phyloP scores from a whole-genome alignment of 2,113 vertebrate species.

The Chloropsis hardwickii region DNA sequence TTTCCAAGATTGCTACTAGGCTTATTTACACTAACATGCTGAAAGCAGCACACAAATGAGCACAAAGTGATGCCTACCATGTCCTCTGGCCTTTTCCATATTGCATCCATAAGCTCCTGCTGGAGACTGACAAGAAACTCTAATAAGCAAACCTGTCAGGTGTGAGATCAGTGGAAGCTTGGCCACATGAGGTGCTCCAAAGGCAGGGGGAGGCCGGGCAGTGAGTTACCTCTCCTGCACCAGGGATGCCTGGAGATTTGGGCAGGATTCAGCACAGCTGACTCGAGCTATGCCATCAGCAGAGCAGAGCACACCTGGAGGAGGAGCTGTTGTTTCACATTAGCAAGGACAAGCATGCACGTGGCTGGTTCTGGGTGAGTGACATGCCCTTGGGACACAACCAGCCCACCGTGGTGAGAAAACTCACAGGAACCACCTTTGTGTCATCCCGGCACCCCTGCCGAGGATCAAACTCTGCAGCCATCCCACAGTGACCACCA shows the following conservation, averaged over 20 bases:
- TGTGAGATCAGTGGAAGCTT: rapidly evolving
- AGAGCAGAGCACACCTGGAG: background rate
- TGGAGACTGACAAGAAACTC: background rate
- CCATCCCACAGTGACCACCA: background rate
- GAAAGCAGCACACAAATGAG: background rate
- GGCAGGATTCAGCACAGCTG: background rate
- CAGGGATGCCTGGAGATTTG: background rate
- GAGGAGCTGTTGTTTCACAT: background rate
- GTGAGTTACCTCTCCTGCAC: background rate
- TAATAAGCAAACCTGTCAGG: background rate
- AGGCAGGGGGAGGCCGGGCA: background rate
- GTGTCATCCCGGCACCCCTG: too few species aligned
- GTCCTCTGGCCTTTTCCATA: background rate
- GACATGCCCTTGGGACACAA: rapidly evolving
- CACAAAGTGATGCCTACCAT: background rate
- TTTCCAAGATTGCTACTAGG: background rate
- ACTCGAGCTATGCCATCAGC: background rate
- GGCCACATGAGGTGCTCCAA: background rate
- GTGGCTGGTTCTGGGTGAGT: background rate
- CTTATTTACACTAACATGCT: background rate
- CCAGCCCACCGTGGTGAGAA: background rate
- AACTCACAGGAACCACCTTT: rapidly evolving
- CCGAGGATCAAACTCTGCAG: background rate
- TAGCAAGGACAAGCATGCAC: rapidly evolving
- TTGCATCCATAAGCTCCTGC: background rate